phyloP scores from a whole-genome alignment of 1,140 invertebrate genomes.

The Drosophila ficusphila region DNA sequence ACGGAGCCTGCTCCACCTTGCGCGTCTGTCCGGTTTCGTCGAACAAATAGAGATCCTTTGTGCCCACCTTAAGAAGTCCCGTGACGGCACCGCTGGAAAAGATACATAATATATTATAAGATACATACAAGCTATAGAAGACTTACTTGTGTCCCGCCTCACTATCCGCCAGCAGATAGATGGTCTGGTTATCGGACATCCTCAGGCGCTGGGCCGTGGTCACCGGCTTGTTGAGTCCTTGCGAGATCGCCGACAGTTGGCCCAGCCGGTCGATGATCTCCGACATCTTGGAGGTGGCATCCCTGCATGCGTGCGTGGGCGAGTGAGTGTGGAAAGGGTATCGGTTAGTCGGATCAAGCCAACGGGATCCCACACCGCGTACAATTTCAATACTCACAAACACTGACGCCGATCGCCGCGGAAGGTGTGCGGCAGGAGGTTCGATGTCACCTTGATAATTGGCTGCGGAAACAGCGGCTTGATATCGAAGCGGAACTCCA shows the following conservation, averaged over 20 bases:
- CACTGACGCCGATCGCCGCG: slow-evolving; percentile 86
- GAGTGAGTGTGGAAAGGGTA: slow-evolving; percentile 69
- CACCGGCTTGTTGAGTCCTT: slow-evolving; percentile 89
- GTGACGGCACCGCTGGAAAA: slow-evolving; percentile 87
- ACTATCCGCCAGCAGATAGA: slow-evolving; percentile 89
- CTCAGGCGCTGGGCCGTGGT: slow-evolving; percentile 89
- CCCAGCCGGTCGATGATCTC: slow-evolving; percentile 89
- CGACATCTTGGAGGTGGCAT: slow-evolving; percentile 87
- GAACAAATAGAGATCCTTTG: slow-evolving; percentile 93
- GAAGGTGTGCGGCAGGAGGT: slow-evolving; percentile 87
- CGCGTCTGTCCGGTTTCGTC: slow-evolving; percentile 89
- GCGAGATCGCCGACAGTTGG: slow-evolving; percentile 89
- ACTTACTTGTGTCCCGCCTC: slow-evolving; percentile 86
- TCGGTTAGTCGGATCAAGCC: slow-evolving; percentile 44
- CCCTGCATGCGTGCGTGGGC: slow-evolving; percentile 84
- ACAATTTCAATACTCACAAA: slow-evolving; percentile 85
- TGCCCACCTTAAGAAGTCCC: slow-evolving; percentile 93
- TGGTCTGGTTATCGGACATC: slow-evolving; percentile 87
- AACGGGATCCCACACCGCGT: slow-evolving; percentile 36
- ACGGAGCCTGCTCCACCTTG: slow-evolving; percentile 89
- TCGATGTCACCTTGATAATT: slow-evolving; percentile 87
- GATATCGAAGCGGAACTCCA: slow-evolving; percentile 88
- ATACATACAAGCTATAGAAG: background rate
- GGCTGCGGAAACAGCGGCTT: slow-evolving; percentile 86
- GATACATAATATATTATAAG: background rate